Evolutionary conservation across 2,113 vertebrate species (phyloP), one percentile per base, ranked within the genome.

Genomic region (Albula goreensis): DNA sequence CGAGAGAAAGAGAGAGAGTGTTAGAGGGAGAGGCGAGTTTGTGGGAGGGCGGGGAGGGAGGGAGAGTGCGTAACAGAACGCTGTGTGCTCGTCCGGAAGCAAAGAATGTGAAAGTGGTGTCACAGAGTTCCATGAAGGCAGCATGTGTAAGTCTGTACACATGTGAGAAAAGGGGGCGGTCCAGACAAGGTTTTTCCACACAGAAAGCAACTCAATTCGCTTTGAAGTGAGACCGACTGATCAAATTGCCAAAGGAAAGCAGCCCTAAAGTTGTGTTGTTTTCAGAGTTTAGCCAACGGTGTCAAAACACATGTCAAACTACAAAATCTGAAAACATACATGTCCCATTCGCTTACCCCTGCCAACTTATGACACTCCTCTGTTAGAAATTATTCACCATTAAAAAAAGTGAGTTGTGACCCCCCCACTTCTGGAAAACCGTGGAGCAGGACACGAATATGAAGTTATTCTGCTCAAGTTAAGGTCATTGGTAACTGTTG

Each of bases 1-100:
- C 85, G 2, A 66, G 82, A 77, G 81, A 53, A 52, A 85, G 56
- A 57, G 85, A 85, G 83, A 83, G 74, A 48, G 50, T 70, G 84
- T 79, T 82, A 83, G 81, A 57, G 87, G 85, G 17, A 0, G 56
- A 70, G 31, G 31, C 80, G 7, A 84, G 74, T 84, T 56, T 7
- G 4, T 85, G 70, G 78, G 53, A 85, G 57, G 63, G 53, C 49
- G 12, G 12, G 25, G 12, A 50, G 48, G 15, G 19, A 31, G 22
- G 12, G 81, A 77, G 80, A 82, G 53, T 78, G 10, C 56, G 74
- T 2, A 66, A 80, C 60, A 86, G 2, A 63, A 12, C 31, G 50
- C n/a, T 84, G 63, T 22, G 57, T 63, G 48, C 66, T 31, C 17
- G 52, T 66, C 78, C 66, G 85, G 52, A 80, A 49, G 56, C 19